A percentile compares a stretch with the other conserved stretches of the same genome.
Evolutionary conservation across 2,113 vertebrate species (phyloP).

Genomic region (Actenoides hombroni): DNA sequence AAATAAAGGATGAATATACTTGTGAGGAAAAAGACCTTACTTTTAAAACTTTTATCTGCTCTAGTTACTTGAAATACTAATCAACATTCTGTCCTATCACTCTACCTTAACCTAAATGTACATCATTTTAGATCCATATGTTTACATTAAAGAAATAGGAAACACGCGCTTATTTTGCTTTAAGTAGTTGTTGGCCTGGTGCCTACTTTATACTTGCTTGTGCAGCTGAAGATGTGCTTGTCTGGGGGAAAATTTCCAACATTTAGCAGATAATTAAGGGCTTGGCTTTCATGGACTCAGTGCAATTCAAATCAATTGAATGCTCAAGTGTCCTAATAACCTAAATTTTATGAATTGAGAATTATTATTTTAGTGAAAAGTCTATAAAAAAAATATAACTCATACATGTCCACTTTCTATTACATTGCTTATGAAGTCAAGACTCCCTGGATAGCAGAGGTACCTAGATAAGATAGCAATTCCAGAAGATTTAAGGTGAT

Average conservation of each 20-base stretch:
- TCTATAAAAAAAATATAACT: not conserved
- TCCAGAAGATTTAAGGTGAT: not conserved
- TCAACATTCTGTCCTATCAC: not conserved
- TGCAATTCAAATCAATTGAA: not conserved
- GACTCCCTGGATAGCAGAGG: not conserved
- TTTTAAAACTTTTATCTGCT: not conserved
- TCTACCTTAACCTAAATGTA: not conserved
- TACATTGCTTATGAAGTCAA: accelerated
- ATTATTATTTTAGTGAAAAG: not conserved
- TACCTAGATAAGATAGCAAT: not conserved
- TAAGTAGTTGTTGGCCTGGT: not conserved
- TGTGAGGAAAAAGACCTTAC: not conserved
- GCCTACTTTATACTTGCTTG: not conserved
- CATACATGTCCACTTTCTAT: not conserved
- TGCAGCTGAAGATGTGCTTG: not conserved
- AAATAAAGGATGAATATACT: not conserved
- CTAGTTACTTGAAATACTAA: not conserved
- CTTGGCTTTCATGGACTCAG: not conserved
- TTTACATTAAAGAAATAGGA: not conserved
- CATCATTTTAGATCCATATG: not conserved
- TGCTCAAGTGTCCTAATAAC: not conserved
- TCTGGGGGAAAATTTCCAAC: not conserved
- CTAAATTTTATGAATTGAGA: not conserved
- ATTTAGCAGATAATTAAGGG: not conserved
- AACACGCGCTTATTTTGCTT: not conserved